Evolutionary conservation across 2,797 vertebrate genomes (phyloP), one percentile per base, ranked within the genome.

Genomic region (Champsocephalus gunnari): DNA sequence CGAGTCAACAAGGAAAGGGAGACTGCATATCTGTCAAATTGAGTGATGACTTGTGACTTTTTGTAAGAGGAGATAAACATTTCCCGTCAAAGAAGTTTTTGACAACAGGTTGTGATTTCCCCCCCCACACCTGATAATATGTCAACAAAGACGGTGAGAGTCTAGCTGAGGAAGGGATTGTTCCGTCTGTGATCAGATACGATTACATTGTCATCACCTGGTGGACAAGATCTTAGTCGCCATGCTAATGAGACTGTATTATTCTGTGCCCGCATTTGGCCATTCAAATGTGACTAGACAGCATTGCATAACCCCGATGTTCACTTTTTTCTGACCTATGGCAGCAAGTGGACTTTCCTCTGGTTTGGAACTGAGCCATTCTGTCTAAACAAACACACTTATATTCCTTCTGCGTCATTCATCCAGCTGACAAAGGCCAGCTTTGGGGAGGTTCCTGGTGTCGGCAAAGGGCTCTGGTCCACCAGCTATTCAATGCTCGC

Each of bases 321-420:
- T 64, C 51, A 47, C 24, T 59, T 61, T 54, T 77, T 79, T 77
- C 79, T 82, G 61, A 79, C 66, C 77, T 67, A 63, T 57, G 57
- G 75, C 70, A 69, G 76, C 45, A 59, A 77, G 67, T 66, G 71
- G 65, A 82, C 55, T 63, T 65, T 51, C 51, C 72, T 79, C 60
- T 79, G 80, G 85, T 79, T 60, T 79, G 81, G 85, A 80, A 64
- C 21, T 3, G 2, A 0, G 70, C 77, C 77, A 66, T 56, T 70
- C 47, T 55, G 58, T 81, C n/a, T 80, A 90, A 92, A 88, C 84
- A 77, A 92, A 88, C 84, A 77, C 62, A 59, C 66, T 86, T 89
- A 91, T 86, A 68, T 84, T 88, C 84, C 81, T 78, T 69, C 71
- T 70, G 83, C 51, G 61, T 82, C 84, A 88, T 70, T 89, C 82